Evolutionary conservation across 1,140 invertebrate species (phyloP).

Genomic region (Bombus vancouverensis): DNA sequence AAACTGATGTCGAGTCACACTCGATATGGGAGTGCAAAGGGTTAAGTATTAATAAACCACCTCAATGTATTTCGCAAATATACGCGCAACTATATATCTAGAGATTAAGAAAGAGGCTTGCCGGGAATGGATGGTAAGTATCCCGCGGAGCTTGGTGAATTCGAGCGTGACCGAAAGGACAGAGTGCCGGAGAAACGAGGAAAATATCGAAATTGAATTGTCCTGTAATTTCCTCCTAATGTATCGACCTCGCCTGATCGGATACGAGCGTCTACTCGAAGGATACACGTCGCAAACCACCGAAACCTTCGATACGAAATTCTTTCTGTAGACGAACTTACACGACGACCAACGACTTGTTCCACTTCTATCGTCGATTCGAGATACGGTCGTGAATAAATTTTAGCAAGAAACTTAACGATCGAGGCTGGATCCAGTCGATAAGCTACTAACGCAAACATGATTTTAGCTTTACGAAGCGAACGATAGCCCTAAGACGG

Average conservation of each 20-base stretch:
- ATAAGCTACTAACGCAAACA: no score
- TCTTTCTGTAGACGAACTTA: no score
- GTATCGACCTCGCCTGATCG: conserved; percentile 52
- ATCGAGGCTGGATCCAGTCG: no score
- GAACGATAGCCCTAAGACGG: no score
- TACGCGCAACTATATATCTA: background rate
- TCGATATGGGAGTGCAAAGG: no score
- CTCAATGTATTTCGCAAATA: background rate
- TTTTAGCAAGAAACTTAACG: no score
- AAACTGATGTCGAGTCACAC: no score
- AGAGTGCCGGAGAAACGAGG: conserved; percentile 1
- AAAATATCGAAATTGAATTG: conserved; percentile 71
- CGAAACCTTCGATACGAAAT: conserved; percentile 52
- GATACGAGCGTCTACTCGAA: conserved; percentile 51
- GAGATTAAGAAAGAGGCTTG: background rate
- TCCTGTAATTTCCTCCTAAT: conserved; percentile 74
- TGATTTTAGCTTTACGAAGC: no score
- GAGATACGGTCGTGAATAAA: no score
- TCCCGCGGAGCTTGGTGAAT: conserved; percentile 1
- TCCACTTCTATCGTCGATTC: no score
- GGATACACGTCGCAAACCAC: conserved; percentile 44
- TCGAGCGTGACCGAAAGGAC: conserved; percentile 10
- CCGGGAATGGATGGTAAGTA: background rate
- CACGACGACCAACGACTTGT: no score
- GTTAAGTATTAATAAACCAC: no score